A percentile compares a stretch with the other conserved stretches of the same genome.
Evolutionary conservation across 2,113 vertebrate genomes (phyloP).

Genomic region (Callorhinus ursinus): DNA sequence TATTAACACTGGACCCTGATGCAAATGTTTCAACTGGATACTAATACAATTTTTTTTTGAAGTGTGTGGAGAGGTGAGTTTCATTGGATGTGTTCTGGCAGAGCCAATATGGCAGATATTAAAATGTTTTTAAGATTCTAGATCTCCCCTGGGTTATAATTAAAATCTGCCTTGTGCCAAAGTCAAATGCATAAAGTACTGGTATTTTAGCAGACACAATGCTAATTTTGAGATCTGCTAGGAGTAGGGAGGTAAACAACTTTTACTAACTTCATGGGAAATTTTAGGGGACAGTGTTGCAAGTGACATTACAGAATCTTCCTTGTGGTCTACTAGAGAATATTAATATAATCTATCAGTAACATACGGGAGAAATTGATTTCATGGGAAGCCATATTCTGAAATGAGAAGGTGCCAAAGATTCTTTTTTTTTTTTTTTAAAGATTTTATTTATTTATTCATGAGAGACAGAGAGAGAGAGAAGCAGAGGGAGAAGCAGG

Average conservation of each 20-base stretch:
- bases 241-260: neutral
- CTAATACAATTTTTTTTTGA: neutral
- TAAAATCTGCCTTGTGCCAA: neutral
- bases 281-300: neutral
- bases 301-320: neutral
- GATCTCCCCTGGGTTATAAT: neutral
- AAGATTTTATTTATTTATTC: too few species aligned
- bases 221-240: neutral
- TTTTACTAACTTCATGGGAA: neutral
- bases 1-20: slow-evolving; percentile 8
- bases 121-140: neutral
- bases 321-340: neutral
- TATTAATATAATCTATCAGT: neutral
- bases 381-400: neutral
- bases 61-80: neutral
- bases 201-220: neutral
- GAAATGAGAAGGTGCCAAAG: neutral
- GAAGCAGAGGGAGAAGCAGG: too few species aligned
- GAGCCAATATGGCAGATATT: neutral
- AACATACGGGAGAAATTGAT: neutral
- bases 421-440: neutral
- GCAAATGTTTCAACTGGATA: neutral
- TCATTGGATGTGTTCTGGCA: neutral
- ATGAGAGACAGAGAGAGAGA: too few species aligned
- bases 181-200: neutral